These are phyloP conservation scores for Octopus bimaculoides DNA, from an alignment of 1,140 invertebrate species.

Conservation along the genomic window DNA sequence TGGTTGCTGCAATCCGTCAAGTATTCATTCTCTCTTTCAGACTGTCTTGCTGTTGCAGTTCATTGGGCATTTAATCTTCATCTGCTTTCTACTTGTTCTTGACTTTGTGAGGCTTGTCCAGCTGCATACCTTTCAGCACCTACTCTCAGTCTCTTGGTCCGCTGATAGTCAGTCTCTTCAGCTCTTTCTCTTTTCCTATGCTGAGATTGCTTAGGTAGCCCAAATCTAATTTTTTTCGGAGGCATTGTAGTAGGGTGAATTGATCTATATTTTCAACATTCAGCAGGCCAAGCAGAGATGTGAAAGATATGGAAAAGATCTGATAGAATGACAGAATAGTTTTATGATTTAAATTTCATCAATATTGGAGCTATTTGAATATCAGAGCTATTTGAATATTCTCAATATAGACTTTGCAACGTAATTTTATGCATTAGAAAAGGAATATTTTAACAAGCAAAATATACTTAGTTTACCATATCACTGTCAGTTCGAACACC, in stretches of 20 bases:
- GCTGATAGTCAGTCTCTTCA: not conserved
- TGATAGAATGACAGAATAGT: not conserved
- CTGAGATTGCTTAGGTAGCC: not conserved
- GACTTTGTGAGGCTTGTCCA: not conserved
- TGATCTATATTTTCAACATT: not conserved
- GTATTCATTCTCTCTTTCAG: not conserved
- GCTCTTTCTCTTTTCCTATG: not conserved
- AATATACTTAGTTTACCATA: too few species aligned
- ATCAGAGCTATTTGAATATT: too few species aligned
- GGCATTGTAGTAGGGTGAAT: not conserved
- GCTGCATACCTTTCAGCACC: not conserved
- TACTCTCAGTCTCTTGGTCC: not conserved
- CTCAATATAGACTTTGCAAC: too few species aligned
- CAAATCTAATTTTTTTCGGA: not conserved
- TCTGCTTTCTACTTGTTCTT: not conserved
- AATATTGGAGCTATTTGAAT: too few species aligned
- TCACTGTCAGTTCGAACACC: too few species aligned
- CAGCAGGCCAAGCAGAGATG: not conserved
- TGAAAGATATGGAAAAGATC: not conserved
- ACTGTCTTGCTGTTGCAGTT: not conserved
- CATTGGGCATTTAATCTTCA: not conserved
- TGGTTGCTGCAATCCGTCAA: not conserved
- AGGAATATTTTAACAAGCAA: too few species aligned
- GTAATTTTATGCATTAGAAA: too few species aligned
- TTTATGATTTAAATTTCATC: not conserved